Evolutionary conservation across 1,140 invertebrate genomes (phyloP), one percentile per base, ranked within the genome.

Genomic region (Drosophila nigromelanica): DNA sequence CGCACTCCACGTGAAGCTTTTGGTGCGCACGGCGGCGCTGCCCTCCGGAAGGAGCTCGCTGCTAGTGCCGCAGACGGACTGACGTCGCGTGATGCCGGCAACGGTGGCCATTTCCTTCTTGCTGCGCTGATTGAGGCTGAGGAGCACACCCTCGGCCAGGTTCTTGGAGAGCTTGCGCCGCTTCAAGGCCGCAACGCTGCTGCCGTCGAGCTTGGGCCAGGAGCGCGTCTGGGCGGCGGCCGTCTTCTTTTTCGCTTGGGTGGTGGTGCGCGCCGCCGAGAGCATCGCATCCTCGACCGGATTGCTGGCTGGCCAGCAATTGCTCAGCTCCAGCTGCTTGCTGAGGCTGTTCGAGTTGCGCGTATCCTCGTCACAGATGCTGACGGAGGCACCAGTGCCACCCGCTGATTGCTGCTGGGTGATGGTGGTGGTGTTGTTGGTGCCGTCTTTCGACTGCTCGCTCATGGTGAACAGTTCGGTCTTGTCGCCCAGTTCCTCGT

Each of bases 231-330:
- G 95, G 94, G 12, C 94, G 94, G 89, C 95, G 95, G 45, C 93
- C 94, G 78, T 94, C 91, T 80, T 95, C 95, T 39, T 95, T 92
- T 90, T 86, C 0, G 91, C 76, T 90, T 92, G 15, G 92, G 92
- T 89, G 92, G 94, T 43, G 33, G 51, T 72, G 3, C 82, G 61
- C 15, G 76, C 66, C 0, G 90, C 80, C 0, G 78, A 80, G 0
- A 95, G 90, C 42, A 95, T 70, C 72, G 95, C 95, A 55, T 95
- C 95, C 73, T 95, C 93, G 6, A 95, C 93, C 68, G 95, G 94
- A 64, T 93, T 94, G 0, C 93, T 91, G 67, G 95, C 94, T 2
- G 92, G 92, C 81, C 93, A 94, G 8, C 73, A 79, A 14, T 80
- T 86, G 40, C 77, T 82, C 7, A 91, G 69, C 24, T 83, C 78